Evolutionary conservation across 2,797 vertebrate genomes (phyloP), one percentile per base, ranked within the genome.

Genomic region (Urosaurus nigricauda): DNA sequence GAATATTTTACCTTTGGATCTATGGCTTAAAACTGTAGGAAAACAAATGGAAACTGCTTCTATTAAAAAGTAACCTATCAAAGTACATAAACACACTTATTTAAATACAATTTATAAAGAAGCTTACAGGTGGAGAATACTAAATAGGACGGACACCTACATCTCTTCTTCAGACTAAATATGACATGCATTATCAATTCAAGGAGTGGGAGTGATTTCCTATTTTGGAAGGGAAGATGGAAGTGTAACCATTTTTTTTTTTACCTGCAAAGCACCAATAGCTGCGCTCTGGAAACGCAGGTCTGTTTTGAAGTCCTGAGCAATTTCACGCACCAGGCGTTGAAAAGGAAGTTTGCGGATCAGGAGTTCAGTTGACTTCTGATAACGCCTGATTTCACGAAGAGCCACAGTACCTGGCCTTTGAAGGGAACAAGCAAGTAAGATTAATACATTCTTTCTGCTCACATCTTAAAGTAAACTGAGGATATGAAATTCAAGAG

Each of bases 231-330:
- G 58, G 65, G 11, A 2, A 85, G 32, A 26, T 84, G 5, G 70
- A 82, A 58, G 5, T 40, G n/a, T 53, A 56, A 43, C 7, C 37
- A 4, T 0, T 2, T 58, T 40, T 6, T 56, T 68, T n/a, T 0
- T 16, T 95, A 98, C 97, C 97, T 98, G 97, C 96, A 98, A 97
- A 96, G 97, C 97, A 96, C 97, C 97, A 74, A 98, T 98, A 93
- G 97, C 97, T 93, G 97, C 97, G 78, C 97, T 98, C 94, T 98
- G 97, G 94, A 98, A 98, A 96, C 97, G 97, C 97, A 98, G 96
- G 87, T 98, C 97, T 96, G 97, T 98, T 94, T 98, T 98, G 96
- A 98, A 98, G 94, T 98, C 97, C 97, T 98, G 97, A 96, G 97
- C 97, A 94, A 98, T 98, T 96, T 98, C 97, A 94, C 97, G 96